Evolutionary conservation across 2,113 vertebrate species (phyloP).

Genomic region (Petroica traversi): DNA sequence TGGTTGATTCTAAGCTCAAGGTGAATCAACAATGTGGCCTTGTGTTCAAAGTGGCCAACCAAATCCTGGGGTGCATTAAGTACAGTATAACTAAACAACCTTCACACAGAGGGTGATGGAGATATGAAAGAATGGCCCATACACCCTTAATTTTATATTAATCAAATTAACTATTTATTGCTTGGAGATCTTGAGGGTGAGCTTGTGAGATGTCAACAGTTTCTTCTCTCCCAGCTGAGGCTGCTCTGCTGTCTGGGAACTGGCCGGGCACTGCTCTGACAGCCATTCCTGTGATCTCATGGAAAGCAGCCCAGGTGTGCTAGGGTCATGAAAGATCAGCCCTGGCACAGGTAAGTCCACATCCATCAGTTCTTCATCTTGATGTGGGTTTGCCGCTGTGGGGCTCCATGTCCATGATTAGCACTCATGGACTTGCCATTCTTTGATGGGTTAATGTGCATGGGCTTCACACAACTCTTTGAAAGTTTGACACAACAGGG

Average conservation of each 20-base stretch:
- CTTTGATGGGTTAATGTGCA: neutral
- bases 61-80: neutral
- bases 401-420: neutral
- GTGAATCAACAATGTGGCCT: neutral
- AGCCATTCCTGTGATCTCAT: neutral
- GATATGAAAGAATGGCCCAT: neutral
- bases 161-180: neutral
- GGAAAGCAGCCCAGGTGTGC: neutral
- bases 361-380: neutral
- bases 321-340: neutral
- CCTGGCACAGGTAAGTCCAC: neutral
- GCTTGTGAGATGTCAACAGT: neutral
- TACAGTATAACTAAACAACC: fast-evolving
- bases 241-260: neutral
- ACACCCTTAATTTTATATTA: neutral
- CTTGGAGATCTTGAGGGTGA: neutral
- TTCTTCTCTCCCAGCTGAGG: neutral
- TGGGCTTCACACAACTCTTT: neutral
- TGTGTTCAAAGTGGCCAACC: neutral
- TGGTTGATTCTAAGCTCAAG: neutral
- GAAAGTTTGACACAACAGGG: neutral
- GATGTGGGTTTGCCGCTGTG: fast-evolving
- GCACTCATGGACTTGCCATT: neutral
- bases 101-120: neutral
- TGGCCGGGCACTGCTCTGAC: fast-evolving